These are phyloP conservation scores for Hestina assimilis DNA, from an alignment of 1,140 invertebrate species.

Conservation along the genomic window DNA sequence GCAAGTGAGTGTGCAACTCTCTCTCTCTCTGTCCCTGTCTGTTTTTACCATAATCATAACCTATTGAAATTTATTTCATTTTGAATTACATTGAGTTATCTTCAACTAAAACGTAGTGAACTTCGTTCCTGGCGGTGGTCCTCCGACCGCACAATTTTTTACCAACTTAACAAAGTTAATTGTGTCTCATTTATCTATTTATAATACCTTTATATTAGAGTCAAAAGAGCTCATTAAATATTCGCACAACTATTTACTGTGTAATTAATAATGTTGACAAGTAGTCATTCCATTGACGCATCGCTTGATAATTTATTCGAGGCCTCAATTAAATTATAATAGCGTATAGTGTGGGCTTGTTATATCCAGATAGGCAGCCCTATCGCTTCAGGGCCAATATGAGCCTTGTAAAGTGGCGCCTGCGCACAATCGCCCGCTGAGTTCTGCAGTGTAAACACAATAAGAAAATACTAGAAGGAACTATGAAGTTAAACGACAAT, in stretches of 20 bases:
- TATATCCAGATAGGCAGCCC: conserved; percentile 65
- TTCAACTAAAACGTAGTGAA: no score
- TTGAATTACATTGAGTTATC: no score
- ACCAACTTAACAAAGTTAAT: no score
- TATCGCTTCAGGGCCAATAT: conserved; percentile 59
- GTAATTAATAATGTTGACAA: conserved; percentile 16
- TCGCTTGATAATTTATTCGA: conserved; percentile 43
- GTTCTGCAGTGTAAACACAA: conserved; percentile 50
- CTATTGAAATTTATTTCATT: no score
- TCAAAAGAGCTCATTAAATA: not conserved
- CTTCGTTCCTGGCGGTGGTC: no score
- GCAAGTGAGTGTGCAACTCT: no score
- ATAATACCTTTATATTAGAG: not conserved
- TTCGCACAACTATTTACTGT: not conserved
- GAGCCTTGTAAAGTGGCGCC: conserved; percentile 66
- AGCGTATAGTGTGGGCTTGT: conserved; percentile 44
- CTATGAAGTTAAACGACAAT: conserved; percentile 15
- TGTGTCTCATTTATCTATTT: not conserved
- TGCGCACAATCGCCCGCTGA: conserved; percentile 62
- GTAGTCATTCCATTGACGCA: conserved; percentile 33
- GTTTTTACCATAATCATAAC: no score
- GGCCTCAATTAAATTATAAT: conserved; percentile 63
- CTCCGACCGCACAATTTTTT: no score
- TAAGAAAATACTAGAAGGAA: conserved; percentile 34
- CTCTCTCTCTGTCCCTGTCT: no score